Evolutionary conservation across 2,797 vertebrate genomes (phyloP), one percentile per base, ranked within the genome.

Genomic region (Galaxias olidus): DNA sequence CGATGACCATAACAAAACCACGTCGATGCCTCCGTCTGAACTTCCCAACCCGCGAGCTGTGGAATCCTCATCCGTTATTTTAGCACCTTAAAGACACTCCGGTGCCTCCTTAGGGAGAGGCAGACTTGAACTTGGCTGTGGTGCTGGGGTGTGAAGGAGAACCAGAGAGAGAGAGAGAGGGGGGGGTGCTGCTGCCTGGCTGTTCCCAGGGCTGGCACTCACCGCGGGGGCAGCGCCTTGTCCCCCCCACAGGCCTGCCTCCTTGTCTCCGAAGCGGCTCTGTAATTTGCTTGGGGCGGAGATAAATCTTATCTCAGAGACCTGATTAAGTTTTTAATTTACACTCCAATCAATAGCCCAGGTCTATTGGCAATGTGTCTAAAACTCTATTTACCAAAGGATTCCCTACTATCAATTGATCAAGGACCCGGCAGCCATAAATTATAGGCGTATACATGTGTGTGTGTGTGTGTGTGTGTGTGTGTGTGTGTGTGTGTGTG

Each of bases 321-420:
- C 95, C 96, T 98, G 97, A 99, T 97, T 98, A 99, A 97, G 96
- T 98, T 97, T 99, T 99, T 98, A 98, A 99, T 99, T 98, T 98
- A 98, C 96, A 98, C 94, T 92, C 93, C 92, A 94, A 98, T 98
- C 97, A 98, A 99, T 98, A 97, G 91, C 90, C 83, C 93, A 93
- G 95, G 95, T 98, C 95, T 99, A 98, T 98, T 95, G 96, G 96
- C 96, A 96, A 98, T 96, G 94, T 96, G 96, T 98, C 96, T 97
- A 97, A 97, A 98, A 96, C 95, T 98, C 95, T 97, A 98, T 98
- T 98, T 97, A 98, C 94, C 96, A 94, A 94, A 92, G 94, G 93
- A 96, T 96, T 96, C 95, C 93, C 93, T 93, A 93, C 94, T 98
- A 98, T 98, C 96, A 97, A 96, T 96, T 98, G 96, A 98, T 98